A percentile compares a stretch with the other conserved stretches of the same genome.
Evolutionary conservation across 1,140 invertebrate species (phyloP).

Genomic region (Polypedilum pembai): DNA sequence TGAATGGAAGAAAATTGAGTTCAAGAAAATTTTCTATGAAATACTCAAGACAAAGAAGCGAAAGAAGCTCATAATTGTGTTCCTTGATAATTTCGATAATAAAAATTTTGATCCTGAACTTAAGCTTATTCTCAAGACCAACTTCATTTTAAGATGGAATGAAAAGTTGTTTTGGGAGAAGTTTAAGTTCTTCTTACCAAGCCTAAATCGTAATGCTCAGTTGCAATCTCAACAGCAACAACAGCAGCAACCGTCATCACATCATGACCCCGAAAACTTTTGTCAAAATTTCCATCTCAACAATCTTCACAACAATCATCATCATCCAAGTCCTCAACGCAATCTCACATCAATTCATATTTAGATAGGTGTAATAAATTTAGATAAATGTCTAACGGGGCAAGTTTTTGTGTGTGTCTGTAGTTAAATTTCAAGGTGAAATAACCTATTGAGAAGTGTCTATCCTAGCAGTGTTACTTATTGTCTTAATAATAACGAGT

Average conservation of each 20-base stretch:
- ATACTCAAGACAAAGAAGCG: conserved; percentile 22
- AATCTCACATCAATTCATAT: conserved; percentile 24
- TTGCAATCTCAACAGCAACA: conserved; percentile 7
- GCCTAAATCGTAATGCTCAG: background rate
- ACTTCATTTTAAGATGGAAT: background rate
- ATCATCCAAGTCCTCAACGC: background rate
- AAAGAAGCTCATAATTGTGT: conserved; percentile 21
- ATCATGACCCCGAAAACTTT: conserved; percentile 22
- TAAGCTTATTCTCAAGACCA: background rate
- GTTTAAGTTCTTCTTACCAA: conserved; percentile 9
- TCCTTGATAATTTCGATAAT: conserved; percentile 17
- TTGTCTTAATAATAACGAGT: background rate
- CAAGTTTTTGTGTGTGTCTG: background rate
- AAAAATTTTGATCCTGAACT: conserved; percentile 22
- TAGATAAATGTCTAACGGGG: background rate
- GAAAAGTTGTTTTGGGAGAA: conserved; percentile 22
- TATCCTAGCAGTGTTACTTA: background rate
- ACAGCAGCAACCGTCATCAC: background rate
- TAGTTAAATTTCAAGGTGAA: conserved; percentile 12
- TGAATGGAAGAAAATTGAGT: conserved; percentile 24
- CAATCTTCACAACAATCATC: background rate
- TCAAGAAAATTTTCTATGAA: conserved; percentile 23
- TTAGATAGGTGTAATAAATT: background rate
- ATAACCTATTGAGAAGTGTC: background rate
- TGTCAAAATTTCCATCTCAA: conserved; percentile 24